phyloP scores from a whole-genome alignment of 2,888 invertebrate genomes.

The Lapara coniferarum region DNA sequence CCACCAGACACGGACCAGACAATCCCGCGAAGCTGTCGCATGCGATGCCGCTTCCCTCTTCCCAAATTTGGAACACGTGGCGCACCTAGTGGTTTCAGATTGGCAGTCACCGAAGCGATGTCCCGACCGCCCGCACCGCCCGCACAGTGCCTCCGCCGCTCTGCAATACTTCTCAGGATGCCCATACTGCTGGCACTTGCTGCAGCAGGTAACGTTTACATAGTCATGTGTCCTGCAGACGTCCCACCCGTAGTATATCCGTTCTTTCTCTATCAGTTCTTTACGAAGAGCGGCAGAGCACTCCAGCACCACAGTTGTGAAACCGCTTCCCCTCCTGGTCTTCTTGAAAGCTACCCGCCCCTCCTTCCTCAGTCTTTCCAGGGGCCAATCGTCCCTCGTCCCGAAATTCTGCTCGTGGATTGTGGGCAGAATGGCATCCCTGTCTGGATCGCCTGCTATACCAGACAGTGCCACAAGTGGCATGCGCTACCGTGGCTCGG shows the following conservation, averaged over 20 bases:
- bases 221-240: conserved; percentile 11
- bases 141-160: conserved; percentile 28
- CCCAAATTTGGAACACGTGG: conserved; percentile 40
- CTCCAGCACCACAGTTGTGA: conserved; percentile 19
- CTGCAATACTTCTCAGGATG: conserved; percentile 45
- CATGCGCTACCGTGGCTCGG: not conserved
- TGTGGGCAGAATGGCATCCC: not conserved
- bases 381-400: not conserved
- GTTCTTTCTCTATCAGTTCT: not conserved
- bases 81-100: conserved; percentile 27
- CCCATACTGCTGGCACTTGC: conserved; percentile 47
- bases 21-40: conserved; percentile 33
- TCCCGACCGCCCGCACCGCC: conserved; percentile 33
- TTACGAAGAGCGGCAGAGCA: conserved; percentile 14
- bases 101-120: conserved; percentile 34
- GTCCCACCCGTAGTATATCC: conserved; percentile 22
- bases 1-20: conserved; percentile 30
- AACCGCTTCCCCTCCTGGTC: not conserved
- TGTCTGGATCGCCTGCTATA: not conserved
- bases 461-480: conserved; percentile 18
- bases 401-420: not conserved
- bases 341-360: conserved; percentile 12
- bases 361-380: not conserved
- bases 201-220: conserved; percentile 35
- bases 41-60: conserved; percentile 29